Conservation (phyloP, 2,888 invertebrate species). For the Parascotia fuliginaria region DNA sequence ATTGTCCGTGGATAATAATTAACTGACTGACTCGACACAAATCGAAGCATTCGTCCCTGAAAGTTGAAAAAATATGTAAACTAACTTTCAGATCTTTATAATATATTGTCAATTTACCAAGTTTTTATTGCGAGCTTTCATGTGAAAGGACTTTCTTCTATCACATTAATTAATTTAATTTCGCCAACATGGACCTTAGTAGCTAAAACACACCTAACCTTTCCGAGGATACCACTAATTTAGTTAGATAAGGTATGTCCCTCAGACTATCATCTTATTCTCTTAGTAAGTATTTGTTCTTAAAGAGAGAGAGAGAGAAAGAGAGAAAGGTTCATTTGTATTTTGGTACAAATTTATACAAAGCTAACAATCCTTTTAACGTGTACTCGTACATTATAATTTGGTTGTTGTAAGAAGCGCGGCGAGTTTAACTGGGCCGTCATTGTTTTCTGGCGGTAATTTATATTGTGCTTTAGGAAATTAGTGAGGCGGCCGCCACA, state of each 20-base stretch:
- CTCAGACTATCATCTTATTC: conserved; percentile 6
- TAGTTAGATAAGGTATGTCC: conserved; percentile 12
- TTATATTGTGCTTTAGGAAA: conserved; percentile 78
- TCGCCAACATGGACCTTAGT: conserved; percentile 8
- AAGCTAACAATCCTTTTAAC: conserved; percentile 65
- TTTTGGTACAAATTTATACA: conserved; percentile 49
- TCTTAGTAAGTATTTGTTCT: neutral
- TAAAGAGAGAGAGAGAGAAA: conserved; percentile 5
- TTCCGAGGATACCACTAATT: conserved; percentile 14
- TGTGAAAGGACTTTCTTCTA: conserved; percentile 8
- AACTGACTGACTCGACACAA: conserved; percentile 79
- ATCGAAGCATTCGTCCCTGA: conserved; percentile 53
- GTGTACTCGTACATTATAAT: conserved; percentile 55
- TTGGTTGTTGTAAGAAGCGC: conserved; percentile 50
- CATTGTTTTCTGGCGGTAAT: conserved; percentile 78
- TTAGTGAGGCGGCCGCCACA: conserved; percentile 63
- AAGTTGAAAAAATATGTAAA: conserved; percentile 56
- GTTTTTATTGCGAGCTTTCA: conserved; percentile 24
- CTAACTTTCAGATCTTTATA: conserved; percentile 41
- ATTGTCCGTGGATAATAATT: conserved; percentile 79
- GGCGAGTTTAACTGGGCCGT: conserved; percentile 53
- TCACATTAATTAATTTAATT: conserved; percentile 16
- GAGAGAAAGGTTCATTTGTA: conserved; percentile 29
- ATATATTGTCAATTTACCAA: conserved; percentile 41
- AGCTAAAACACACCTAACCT: conserved; percentile 14